Conservation (phyloP, 2,797 vertebrate genomes). For the Halcyon smyrnensis region DNA sequence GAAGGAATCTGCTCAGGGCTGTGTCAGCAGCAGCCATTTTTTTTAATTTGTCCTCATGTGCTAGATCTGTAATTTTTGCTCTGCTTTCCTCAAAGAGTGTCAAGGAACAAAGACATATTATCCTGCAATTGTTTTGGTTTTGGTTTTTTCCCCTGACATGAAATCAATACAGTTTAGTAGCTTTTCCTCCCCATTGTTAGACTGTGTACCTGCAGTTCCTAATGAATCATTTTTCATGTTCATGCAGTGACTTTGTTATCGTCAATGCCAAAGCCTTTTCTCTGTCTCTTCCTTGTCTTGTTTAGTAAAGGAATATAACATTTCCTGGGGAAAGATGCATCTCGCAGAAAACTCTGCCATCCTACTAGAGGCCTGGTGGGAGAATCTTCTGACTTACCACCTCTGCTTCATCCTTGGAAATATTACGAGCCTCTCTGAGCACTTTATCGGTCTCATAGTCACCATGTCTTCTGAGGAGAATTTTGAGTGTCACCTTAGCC, state of each 20-base stretch:
- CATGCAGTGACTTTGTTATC: neutral
- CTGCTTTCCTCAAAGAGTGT: neutral
- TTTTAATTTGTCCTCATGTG: neutral
- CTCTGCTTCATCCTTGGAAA: conserved; percentile 32
- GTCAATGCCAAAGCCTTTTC: conserved; percentile 46
- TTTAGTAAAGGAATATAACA: conserved; percentile 41
- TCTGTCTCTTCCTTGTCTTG: conserved; percentile 49
- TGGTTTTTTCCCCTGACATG: neutral
- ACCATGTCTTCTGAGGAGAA: conserved; percentile 20
- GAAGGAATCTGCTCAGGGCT: neutral
- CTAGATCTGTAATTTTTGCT: neutral
- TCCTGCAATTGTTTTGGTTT: neutral
- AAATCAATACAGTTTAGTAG: neutral
- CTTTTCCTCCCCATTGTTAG: neutral
- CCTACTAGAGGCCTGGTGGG: conserved; percentile 42
- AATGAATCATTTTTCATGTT: neutral
- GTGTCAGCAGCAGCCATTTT: neutral
- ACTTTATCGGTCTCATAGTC: neutral
- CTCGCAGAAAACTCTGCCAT: conserved; percentile 19
- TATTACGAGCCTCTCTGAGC: conserved; percentile 12
- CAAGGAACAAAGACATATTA: neutral
- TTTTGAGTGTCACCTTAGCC: conserved; percentile 29
- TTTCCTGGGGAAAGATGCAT: conserved; percentile 42
- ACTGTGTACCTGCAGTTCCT: neutral
- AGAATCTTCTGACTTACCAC: conserved; percentile 36